Base-by-base conservation (phyloP, 30 jellyfish, hydroid and myxozoan species). In the Hydractinia echinata region DNA sequence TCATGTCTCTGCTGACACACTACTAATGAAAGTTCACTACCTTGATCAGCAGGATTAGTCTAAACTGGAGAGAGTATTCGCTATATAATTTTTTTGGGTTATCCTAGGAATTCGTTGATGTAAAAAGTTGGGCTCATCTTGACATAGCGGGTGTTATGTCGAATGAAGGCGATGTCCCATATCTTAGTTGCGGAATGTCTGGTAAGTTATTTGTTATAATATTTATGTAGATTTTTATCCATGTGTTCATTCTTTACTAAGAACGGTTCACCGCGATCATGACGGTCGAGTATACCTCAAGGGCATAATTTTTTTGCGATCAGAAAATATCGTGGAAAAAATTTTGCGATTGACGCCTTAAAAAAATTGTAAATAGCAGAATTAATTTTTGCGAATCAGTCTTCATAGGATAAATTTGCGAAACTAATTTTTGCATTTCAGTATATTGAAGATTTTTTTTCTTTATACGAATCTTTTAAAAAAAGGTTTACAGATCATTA, bases 131-230 rank as follows among this genome's bases (percentile, higher is more conserved):
- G 99, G 99, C 99, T 61, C 99, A 94, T 55, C 66, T 94, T 15
- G 99, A 94, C 79, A 94, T 88, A 44, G 99, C 99, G 8, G 99
- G 99, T 8, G 96, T 88, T 84, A 94, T 94, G 99, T 18, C 96
- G 10, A 79, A 86, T 14, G 89, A 73, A 49, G 85, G 80, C 10
- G 95, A 84, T 30, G 55, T 81, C 52, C 95, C 95, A 16, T 92
- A 87, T 55, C 92, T 87, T 21, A 18, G 82, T 4, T 55, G 84
- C 51, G 98, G 98, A 30, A 92, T 92, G 98, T 53, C 96, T 18
- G 98, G 98, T 88, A 13, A 15, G 95, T 62, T 52, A 11, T 11
- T 11, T 16, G 15, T 58, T 11, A 58, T 11, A 16, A 44, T 7
- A 64, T 64, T 3, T n/a, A 64, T 64, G 15, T 30, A 30, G 44